Evolutionary conservation across 2,888 invertebrate species (phyloP).

Genomic region (Oligia latruncula): DNA sequence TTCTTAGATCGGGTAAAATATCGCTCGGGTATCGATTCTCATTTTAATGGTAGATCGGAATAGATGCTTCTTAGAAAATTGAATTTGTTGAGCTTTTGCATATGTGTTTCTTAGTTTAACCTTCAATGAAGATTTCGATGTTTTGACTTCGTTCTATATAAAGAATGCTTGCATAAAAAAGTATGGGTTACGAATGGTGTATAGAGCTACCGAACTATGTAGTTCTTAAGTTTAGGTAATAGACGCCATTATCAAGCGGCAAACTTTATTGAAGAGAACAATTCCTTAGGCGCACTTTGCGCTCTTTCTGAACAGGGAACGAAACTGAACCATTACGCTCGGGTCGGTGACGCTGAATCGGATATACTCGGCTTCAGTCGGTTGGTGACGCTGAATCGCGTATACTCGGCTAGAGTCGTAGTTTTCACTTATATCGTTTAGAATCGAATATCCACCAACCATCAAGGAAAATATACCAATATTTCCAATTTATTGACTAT

Average conservation of each 20-base stretch:
- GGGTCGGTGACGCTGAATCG: neutral
- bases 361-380: too few relatives aligned
- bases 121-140: slow-evolving; percentile 11
- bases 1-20: slow-evolving; percentile 17
- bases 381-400: neutral
- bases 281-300: neutral
- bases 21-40: slow-evolving; percentile 23
- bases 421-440: neutral
- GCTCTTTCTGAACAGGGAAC: neutral
- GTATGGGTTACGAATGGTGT: neutral
- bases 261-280: neutral
- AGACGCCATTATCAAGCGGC: neutral
- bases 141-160: slow-evolving; percentile 14
- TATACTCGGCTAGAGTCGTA: too few relatives aligned
- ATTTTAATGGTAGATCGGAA: slow-evolving; percentile 32
- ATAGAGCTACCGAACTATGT: neutral
- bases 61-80: slow-evolving; percentile 41
- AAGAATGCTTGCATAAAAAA: slow-evolving; percentile 7
- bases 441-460: neutral
- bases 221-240: neutral
- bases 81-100: slow-evolving; percentile 7
- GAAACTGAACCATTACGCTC: neutral
- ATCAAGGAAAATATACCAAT: neutral
- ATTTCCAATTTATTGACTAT: neutral
- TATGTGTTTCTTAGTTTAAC: neutral